A percentile compares a stretch with the other conserved stretches of the same genome.
Evolutionary conservation across 2,113 vertebrate genomes (phyloP).

Genomic region (Atrichornis clamosus): DNA sequence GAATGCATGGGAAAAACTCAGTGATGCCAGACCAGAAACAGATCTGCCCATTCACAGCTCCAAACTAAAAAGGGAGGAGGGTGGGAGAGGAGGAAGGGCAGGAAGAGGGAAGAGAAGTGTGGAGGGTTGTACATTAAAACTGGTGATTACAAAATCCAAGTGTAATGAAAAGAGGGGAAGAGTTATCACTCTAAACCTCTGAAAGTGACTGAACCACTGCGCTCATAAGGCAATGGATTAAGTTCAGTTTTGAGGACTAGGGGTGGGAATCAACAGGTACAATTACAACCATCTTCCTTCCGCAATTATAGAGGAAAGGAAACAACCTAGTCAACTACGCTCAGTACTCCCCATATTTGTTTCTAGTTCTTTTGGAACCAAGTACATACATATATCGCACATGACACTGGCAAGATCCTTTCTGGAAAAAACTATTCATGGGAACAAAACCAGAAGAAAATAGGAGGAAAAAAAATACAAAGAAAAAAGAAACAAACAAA

Average conservation of each 20-base stretch:
- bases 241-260: conserved; percentile 72
- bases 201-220: conserved; percentile 62
- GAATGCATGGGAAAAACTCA: conserved; percentile 91
- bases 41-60: conserved; percentile 86
- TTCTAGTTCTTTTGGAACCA: conserved; percentile 67
- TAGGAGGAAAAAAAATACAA: neutral
- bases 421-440: conserved; percentile 54
- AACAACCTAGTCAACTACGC: conserved; percentile 47
- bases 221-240: conserved; percentile 69
- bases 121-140: conserved; percentile 58
- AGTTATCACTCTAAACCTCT: conserved; percentile 51
- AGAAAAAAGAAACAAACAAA: neutral
- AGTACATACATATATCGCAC: conserved; percentile 77
- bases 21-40: conserved; percentile 88
- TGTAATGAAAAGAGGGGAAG: conserved; percentile 48
- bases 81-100: conserved; percentile 17
- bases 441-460: conserved; percentile 54
- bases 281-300: conserved; percentile 68
- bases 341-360: conserved; percentile 43
- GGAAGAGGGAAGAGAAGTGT: conserved; percentile 40
- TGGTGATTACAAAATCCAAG: conserved; percentile 56
- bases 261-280: conserved; percentile 58
- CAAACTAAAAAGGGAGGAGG: conserved; percentile 70
- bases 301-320: conserved; percentile 72
- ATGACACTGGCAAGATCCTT: conserved; percentile 78